Conservation (phyloP, 2,888 invertebrate genomes). For the Biston betularia region DNA sequence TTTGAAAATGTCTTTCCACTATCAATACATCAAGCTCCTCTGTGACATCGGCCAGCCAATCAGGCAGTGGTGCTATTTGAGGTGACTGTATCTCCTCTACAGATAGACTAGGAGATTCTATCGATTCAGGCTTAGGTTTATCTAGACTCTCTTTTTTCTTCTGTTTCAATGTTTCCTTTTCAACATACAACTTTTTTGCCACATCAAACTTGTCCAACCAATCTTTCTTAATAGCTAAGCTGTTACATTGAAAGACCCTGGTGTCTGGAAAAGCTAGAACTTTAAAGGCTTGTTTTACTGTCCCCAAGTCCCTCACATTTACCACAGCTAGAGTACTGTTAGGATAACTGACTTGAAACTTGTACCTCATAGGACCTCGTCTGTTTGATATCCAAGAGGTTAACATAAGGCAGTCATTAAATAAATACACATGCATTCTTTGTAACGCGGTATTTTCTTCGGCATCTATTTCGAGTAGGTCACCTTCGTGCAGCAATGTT, state of each 20-base stretch:
- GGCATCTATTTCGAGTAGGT: constrained; percentile 95
- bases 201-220: constrained; percentile 97
- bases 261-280: constrained; percentile 97
- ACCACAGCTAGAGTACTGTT: constrained; percentile 96
- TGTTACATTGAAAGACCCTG: constrained; percentile 95
- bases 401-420: constrained; percentile 96
- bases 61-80: constrained; percentile 85
- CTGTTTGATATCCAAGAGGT: constrained; percentile 92
- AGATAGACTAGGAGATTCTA: constrained; percentile 81
- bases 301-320: constrained; percentile 96
- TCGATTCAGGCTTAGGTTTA: constrained; percentile 71
- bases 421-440: constrained; percentile 95
- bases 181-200: constrained; percentile 93
- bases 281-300: constrained; percentile 97
- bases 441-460: constrained; percentile 95
- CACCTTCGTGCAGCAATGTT: constrained; percentile 95
- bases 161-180: constrained; percentile 86
- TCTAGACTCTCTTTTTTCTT: constrained; percentile 78
- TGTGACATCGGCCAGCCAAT: constrained; percentile 96
- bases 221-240: constrained; percentile 93
- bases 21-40: constrained; percentile 98
- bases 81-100: constrained; percentile 78
- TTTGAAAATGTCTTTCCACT: constrained; percentile 98
- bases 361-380: constrained; percentile 92
- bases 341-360: constrained; percentile 94